Evolutionary conservation across 2,797 vertebrate genomes (phyloP), one percentile per base, ranked within the genome.

Genomic region (Gymnoscopelus braueri): DNA sequence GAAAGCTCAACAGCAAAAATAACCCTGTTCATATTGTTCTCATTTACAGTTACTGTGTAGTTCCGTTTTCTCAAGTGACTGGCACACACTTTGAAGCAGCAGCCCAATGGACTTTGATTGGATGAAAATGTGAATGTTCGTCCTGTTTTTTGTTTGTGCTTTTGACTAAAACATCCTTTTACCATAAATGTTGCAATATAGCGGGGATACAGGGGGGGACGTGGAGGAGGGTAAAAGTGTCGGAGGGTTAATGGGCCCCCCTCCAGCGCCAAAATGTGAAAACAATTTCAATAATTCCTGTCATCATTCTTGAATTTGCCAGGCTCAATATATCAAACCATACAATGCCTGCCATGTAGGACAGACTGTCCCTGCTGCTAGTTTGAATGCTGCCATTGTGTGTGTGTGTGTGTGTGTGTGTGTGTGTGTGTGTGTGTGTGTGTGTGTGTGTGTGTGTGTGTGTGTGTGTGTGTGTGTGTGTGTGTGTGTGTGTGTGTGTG

Each of bases 251-350:
- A 39, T 39, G 39, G 32, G 39, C 39, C 39, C 39, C 39, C 26
- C 39, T 39, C 6, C 39, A 69, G 62, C 14, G 49, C 76, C 50
- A 75, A 64, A 75, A 70, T 51, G 64, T 56, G 55, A 65, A 76
- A 85, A 84, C 72, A 69, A 55, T 53, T 61, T 23, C 75, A 44
- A 63, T 71, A 63, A 71, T 58, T 47, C 15, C 49, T 69, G 12
- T 70, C 19, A 81, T 88, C 81, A 85, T 82, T 83, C 64, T 64
- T 78, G 63, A 85, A 82, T 84, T 83, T 73, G 63, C 64, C 62
- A 15, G 65, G 74, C 63, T 55, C 74, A 79, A 39, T 71, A 56
- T 78, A 84, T 63, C 83, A 79, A 78, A 83, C 74, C 65, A 60
- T 49, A 58, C 60, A 69, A 66, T 61, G 75, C 69, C 61, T 35